phyloP scores from a whole-genome alignment of 2,797 vertebrate species.

The Gorsachius magnificus region DNA sequence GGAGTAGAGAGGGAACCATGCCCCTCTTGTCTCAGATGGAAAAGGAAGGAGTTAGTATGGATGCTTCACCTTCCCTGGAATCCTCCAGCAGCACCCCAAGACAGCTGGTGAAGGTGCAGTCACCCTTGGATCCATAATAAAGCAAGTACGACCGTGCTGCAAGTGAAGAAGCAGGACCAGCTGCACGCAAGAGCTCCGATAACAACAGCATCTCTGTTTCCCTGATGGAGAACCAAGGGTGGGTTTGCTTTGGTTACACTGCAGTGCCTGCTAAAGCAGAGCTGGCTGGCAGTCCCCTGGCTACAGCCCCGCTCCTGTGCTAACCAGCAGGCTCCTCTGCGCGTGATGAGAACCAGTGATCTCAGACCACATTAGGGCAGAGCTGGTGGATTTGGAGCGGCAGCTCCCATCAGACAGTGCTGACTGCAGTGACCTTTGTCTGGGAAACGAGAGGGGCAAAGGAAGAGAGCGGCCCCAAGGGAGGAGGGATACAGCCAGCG shows the following conservation, averaged over 20 bases:
- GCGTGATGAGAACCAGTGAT: background rate
- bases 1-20: background rate
- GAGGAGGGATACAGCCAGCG: constrained; percentile 3
- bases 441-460: constrained; percentile 34
- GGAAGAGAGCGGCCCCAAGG: background rate
- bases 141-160: rapidly evolving
- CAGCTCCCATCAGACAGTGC: constrained; percentile 46
- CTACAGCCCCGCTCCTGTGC: background rate
- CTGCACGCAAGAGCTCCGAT: background rate
- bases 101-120: background rate
- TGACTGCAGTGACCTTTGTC: constrained; percentile 54
- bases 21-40: background rate
- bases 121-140: background rate
- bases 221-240: background rate
- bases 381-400: background rate
- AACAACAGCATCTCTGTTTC: background rate
- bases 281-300: background rate
- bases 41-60: background rate
- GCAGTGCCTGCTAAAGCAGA: background rate
- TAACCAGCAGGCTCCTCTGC: background rate
- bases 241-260: background rate
- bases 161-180: background rate
- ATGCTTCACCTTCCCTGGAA: background rate
- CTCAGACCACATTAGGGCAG: background rate
- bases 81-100: background rate